Base-by-base conservation (phyloP, 2,113 vertebrate genomes). In the Lepisosteus oculatus region DNA sequence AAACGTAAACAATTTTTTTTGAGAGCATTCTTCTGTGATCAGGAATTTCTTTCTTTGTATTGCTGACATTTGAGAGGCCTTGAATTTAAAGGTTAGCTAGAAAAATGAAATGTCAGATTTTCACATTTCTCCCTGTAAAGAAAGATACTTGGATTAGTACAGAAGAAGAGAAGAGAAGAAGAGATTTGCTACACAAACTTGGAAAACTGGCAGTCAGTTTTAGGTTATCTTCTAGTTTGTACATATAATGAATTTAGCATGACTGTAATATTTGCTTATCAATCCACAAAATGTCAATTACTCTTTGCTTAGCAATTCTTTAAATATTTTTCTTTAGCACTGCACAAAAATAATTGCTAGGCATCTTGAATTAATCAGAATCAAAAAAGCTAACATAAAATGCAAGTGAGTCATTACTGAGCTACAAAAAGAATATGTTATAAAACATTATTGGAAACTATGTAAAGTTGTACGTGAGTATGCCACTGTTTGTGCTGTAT, bases 71-170 rank as follows among this genome's bases (percentile, higher is more conserved):
- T 72, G 62, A 56, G 63, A 72, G 63, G 61, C 64, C 71, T 67
- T 72, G 55, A 72, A 72, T 55, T 72, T 65, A 72, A 72, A 72
- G 71, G 64, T 65, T 72, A 45, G 47, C 6, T 59, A 51, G 42
- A 72, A 65, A 51, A 72, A 72, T 87, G 83, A 83, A 89, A 89
- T 88, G 87, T 84, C 71, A 72, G 64, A 42, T 61, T 71, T 67
- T 68, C 45, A 51, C 44, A 15, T 61, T 54, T 68, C 14, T 17
- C 45, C 6, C 66, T 51, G 45, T 59, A 17, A 17, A 54, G 14
- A 54, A 67, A 51, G 55, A 69, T 69, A 43, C 51, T 6, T 42
- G 17, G 51, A 57, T 69, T 69, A 42, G 51, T 12, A 29, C 55
- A 69, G 55, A 42, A 13, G 54, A 9, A 29, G 29, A 29, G 29